Percentiles rank a stretch among this genome's conserved stretches.
Conservation (phyloP, 2,113 vertebrate genomes). For the Telmatochromis sp. region DNA sequence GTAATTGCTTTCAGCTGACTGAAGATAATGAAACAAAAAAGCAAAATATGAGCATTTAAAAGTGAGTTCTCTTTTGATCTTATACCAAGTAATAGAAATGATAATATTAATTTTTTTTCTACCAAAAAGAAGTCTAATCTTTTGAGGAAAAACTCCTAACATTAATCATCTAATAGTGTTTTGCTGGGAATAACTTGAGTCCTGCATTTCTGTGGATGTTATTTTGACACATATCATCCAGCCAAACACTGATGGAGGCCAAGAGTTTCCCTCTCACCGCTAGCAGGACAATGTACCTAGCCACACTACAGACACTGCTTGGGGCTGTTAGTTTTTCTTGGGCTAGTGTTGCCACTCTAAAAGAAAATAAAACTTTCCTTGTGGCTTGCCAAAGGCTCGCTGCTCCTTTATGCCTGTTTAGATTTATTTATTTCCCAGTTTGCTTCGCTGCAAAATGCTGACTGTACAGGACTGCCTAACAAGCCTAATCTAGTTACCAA, state of each 20-base stretch:
- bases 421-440: neutral
- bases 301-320: neutral
- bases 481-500: neutral
- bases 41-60: neutral
- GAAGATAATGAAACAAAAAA: neutral
- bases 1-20: neutral
- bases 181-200: neutral
- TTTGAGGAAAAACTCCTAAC: neutral
- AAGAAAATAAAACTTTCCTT: neutral
- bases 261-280: neutral
- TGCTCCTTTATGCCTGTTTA: neutral
- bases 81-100: neutral
- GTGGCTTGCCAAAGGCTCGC: neutral
- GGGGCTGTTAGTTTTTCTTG: neutral
- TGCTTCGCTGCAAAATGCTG: neutral
- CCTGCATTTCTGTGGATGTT: neutral
- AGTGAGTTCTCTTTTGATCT: neutral
- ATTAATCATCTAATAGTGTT: neutral
- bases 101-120: neutral
- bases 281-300: neutral
- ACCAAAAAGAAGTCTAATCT: neutral
- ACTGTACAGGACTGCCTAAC: neutral
- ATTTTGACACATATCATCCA: neutral
- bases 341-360: neutral
- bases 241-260: neutral